Evolutionary conservation across 1,140 invertebrate species (phyloP).

Genomic region (Hyposmocoma kahamanoa): DNA sequence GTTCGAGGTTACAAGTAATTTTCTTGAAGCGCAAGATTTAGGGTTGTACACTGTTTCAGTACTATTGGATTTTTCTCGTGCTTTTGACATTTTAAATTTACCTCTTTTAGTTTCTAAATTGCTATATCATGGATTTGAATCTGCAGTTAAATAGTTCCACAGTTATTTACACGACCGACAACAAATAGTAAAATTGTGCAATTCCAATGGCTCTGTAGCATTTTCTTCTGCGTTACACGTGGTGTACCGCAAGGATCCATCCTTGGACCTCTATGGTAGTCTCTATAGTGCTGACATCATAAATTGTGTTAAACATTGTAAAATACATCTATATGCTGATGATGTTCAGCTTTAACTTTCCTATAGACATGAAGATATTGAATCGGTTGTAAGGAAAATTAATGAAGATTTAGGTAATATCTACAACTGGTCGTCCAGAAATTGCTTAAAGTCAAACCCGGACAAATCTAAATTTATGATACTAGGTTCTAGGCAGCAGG

Average conservation of each 20-base stretch:
- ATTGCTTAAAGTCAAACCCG: constrained; percentile 2
- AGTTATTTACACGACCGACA: neutral
- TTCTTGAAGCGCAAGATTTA: neutral
- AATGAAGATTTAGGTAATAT: too few species aligned
- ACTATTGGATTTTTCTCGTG: neutral
- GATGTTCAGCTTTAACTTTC: neutral
- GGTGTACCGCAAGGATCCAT: constrained; percentile 3
- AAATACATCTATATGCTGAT: neutral
- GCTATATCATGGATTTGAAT: neutral
- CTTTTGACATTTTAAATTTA: neutral
- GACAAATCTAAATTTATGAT: constrained; percentile 2
- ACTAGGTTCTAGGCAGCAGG: neutral
- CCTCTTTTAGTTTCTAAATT: neutral
- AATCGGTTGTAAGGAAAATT: neutral
- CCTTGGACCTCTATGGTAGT: too few species aligned
- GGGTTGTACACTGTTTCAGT: neutral
- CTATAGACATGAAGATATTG: neutral
- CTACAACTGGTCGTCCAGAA: neutral
- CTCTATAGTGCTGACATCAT: neutral
- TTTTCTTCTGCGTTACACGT: neutral
- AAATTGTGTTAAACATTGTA: neutral
- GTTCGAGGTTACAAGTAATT: neutral
- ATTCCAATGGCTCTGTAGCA: neutral
- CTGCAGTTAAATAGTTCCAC: neutral
- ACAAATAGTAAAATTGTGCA: neutral